A percentile compares a stretch with the other conserved stretches of the same genome.
phyloP scores from a whole-genome alignment of 2,888 invertebrate species.

The Drosophila flavopinicola region DNA sequence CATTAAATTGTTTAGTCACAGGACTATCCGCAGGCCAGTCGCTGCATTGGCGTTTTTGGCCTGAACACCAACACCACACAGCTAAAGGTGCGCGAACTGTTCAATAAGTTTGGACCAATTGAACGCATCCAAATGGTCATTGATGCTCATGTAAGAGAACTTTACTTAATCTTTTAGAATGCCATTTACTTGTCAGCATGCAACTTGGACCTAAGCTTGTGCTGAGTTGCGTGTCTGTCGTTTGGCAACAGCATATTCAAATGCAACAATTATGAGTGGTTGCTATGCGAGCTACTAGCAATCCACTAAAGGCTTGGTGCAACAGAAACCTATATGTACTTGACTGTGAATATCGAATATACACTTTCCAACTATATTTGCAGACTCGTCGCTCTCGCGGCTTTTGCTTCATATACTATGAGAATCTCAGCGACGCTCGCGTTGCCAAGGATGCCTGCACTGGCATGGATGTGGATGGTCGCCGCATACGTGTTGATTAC shows the following conservation, averaged over 20 bases:
- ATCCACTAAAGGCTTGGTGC: slow-evolving; percentile 82
- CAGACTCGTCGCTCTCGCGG: slow-evolving; percentile 96
- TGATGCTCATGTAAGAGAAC: slow-evolving; percentile 90
- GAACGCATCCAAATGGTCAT: slow-evolving; percentile 97
- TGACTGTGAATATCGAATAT: background rate
- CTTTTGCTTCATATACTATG: slow-evolving; percentile 98
- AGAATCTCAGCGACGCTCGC: slow-evolving; percentile 94
- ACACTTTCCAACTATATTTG: slow-evolving; percentile 60
- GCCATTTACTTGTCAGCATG: slow-evolving; percentile 19
- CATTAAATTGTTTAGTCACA: slow-evolving; percentile 22
- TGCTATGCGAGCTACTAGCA: slow-evolving; percentile 43
- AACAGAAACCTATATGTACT: slow-evolving; percentile 43
- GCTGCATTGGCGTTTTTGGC: slow-evolving; percentile 98
- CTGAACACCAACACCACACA: slow-evolving; percentile 96
- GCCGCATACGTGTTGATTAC: slow-evolving; percentile 96
- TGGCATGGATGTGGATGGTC: slow-evolving; percentile 97
- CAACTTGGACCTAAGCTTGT: slow-evolving; percentile 9
- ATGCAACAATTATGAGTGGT: slow-evolving; percentile 63
- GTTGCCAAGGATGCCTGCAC: slow-evolving; percentile 96
- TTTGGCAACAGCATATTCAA: slow-evolving; percentile 55
- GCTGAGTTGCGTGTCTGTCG: background rate
- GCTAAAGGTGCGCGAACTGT: slow-evolving; percentile 95
- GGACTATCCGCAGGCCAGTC: slow-evolving; percentile 90
- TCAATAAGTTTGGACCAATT: slow-evolving; percentile 95
- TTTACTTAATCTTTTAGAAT: background rate